Conservation (phyloP, 2,113 vertebrate genomes). For the Phyllostomus discolor region DNA sequence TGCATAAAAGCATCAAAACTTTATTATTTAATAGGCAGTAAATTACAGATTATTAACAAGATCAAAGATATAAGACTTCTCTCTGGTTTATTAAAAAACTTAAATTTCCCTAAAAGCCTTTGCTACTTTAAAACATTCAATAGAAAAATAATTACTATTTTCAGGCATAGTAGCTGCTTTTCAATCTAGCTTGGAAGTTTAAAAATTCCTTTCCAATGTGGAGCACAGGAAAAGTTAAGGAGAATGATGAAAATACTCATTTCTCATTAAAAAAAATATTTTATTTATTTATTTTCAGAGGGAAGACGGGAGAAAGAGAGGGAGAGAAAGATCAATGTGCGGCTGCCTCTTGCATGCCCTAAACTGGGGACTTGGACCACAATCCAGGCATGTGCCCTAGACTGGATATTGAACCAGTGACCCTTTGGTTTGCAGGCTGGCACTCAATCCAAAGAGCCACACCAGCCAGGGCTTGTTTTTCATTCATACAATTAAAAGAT, state of each 20-base stretch:
- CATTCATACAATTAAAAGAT: not conserved
- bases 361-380: too few species aligned
- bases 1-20: not conserved
- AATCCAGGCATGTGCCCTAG: too few species aligned
- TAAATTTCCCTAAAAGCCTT: not conserved
- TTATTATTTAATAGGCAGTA: not conserved
- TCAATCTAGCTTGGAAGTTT: not conserved
- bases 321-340: too few species aligned
- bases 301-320: too few species aligned
- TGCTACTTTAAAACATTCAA: not conserved
- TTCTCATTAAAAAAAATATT: not conserved
- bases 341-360: too few species aligned
- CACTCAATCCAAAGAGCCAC: too few species aligned
- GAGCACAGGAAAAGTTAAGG: not conserved
- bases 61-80: not conserved
- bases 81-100: not conserved
- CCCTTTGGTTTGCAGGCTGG: too few species aligned
- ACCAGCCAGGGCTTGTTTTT: not conserved
- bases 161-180: not conserved
- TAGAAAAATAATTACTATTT: not conserved
- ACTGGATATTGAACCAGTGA: too few species aligned
- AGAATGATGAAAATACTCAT: not conserved
- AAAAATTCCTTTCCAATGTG: conserved; percentile 15
- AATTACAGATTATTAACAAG: not conserved
- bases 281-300: too few species aligned